Evolutionary conservation across 2,113 vertebrate genomes (phyloP).

Genomic region (Cardinalis cardinalis): DNA sequence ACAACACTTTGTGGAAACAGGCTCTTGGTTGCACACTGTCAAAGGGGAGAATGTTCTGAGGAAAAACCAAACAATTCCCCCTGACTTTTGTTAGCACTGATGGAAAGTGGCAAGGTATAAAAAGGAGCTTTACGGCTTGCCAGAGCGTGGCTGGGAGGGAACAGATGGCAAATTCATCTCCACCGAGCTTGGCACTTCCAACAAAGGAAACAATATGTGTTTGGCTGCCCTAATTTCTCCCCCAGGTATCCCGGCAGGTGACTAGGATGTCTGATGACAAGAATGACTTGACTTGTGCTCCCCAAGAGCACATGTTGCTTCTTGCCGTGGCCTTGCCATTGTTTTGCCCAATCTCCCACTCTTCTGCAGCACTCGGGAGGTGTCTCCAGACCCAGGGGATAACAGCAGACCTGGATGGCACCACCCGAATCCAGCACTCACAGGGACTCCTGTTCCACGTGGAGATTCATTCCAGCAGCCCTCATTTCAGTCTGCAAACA

Average conservation of each 20-base stretch:
- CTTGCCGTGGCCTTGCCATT: conserved; percentile 49
- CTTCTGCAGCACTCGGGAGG: background rate
- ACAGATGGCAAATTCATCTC: conserved; percentile 79
- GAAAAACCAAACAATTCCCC: conserved; percentile 10
- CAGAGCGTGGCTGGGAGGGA: conserved; percentile 53
- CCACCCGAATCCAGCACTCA: accelerated
- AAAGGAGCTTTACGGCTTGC: conserved; percentile 67
- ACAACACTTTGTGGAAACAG: background rate
- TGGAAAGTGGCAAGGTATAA: conserved; percentile 62
- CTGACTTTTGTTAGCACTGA: conserved; percentile 61
- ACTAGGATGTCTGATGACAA: conserved; percentile 78
- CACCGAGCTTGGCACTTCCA: conserved; percentile 66
- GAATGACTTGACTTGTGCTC: conserved; percentile 60
- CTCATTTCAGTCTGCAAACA: background rate
- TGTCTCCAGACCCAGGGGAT: background rate
- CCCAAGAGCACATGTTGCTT: conserved; percentile 9
- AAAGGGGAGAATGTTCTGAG: conserved; percentile 29
- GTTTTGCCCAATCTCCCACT: conserved; percentile 23
- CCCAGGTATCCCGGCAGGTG: conserved; percentile 75
- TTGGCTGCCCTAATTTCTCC: conserved; percentile 72
- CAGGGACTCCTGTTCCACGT: accelerated
- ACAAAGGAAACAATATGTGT: conserved; percentile 76
- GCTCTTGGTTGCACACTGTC: background rate
- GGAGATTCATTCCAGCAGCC: background rate
- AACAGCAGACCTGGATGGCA: background rate